A percentile compares a stretch with the other conserved stretches of the same genome.
phyloP scores from a whole-genome alignment of 2,888 invertebrate species.

The Ctena decussata region DNA sequence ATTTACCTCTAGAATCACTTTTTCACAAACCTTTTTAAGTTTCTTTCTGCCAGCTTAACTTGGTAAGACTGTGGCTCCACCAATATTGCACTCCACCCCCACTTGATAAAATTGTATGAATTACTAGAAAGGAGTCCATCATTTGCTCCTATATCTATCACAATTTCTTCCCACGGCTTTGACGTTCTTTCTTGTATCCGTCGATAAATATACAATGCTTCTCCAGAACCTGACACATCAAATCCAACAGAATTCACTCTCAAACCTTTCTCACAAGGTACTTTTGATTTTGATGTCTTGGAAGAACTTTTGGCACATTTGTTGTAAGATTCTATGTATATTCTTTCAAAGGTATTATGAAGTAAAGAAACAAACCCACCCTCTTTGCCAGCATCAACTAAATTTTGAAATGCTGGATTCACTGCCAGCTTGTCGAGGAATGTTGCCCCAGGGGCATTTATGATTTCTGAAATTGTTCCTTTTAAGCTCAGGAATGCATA shows the following conservation, averaged over 20 bases:
- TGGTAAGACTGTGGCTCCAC: constrained; percentile 79
- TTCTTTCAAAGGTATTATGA: constrained; percentile 73
- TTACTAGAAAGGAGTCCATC: constrained; percentile 81
- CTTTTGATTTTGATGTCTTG: background rate
- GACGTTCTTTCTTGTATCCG: constrained; percentile 61
- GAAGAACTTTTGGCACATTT: background rate
- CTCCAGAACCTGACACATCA: constrained; percentile 79
- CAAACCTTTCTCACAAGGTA: background rate
- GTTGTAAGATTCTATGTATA: constrained; percentile 67
- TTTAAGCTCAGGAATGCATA: constrained; percentile 49
- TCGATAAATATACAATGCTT: constrained; percentile 72
- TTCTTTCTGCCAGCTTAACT: constrained; percentile 70
- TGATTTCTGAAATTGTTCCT: constrained; percentile 44
- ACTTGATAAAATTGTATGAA: constrained; percentile 80
- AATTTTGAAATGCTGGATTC: constrained; percentile 41
- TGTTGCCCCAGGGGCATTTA: constrained; percentile 41
- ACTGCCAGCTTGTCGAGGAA: constrained; percentile 65
- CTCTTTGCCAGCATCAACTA: constrained; percentile 69
- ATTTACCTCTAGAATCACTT: too few relatives aligned
- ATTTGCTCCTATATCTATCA: constrained; percentile 82
- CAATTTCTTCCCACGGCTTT: constrained; percentile 57
- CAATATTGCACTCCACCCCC: constrained; percentile 81
- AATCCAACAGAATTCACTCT: constrained; percentile 61
- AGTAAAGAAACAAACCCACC: constrained; percentile 71
- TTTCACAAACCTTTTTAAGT: constrained; percentile 66